Conservation (phyloP, 2,113 vertebrate species). For the Mastomys coucha region DNA sequence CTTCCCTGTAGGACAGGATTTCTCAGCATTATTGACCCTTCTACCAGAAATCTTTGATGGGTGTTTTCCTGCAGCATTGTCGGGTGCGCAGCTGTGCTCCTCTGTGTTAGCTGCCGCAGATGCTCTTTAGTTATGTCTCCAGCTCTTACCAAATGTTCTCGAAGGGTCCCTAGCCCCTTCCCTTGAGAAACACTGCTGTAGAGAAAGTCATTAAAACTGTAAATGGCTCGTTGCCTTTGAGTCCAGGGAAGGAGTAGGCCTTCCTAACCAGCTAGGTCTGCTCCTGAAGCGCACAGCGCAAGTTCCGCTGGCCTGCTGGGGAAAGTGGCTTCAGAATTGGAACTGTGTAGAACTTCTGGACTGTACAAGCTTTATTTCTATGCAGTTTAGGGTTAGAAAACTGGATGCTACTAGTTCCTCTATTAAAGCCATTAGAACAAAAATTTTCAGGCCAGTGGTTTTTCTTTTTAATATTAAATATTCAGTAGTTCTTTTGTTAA, state of each 20-base stretch:
- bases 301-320: background rate
- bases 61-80: background rate
- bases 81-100: background rate
- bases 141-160: background rate
- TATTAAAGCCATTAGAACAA: constrained; percentile 35
- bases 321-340: background rate
- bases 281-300: constrained; percentile 59
- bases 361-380: constrained; percentile 11
- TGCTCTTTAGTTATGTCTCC: background rate
- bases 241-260: background rate
- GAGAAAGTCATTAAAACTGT: constrained; percentile 46
- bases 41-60: background rate
- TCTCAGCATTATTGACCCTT: background rate
- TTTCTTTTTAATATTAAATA: constrained; percentile 56
- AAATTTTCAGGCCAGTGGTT: constrained; percentile 1
- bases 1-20: background rate
- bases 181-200: constrained; percentile 10
- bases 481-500: constrained; percentile 2
- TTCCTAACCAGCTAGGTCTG: constrained; percentile 25
- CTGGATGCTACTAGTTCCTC: background rate
- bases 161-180: background rate
- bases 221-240: constrained; percentile 57
- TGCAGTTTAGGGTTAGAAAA: background rate
- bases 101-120: background rate
- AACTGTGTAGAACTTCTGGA: background rate